These are phyloP conservation scores for Papilio demoleus DNA, from an alignment of 2,888 invertebrate species.

Conservation along the genomic window DNA sequence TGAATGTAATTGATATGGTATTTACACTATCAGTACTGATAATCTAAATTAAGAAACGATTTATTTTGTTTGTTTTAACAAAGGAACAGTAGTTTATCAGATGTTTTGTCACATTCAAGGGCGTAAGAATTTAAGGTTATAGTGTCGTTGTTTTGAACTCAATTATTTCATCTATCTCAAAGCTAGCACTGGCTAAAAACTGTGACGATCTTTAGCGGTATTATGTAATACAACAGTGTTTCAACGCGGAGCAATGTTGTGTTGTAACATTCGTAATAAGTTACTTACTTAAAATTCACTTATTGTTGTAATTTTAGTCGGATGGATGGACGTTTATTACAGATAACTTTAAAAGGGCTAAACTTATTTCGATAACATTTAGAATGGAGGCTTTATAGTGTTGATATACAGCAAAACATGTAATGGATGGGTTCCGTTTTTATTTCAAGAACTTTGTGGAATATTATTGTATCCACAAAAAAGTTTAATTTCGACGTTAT, in stretches of 20 bases:
- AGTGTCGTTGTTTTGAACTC: neutral
- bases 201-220: neutral
- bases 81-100: conserved; percentile 19
- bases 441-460: too few species aligned
- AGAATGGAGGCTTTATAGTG: neutral
- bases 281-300: too few species aligned
- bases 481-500: too few species aligned
- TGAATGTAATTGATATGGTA: conserved; percentile 9
- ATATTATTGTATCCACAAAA: too few species aligned
- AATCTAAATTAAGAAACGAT: conserved; percentile 9
- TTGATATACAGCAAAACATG: too few species aligned
- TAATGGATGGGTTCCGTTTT: too few species aligned
- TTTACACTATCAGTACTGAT: conserved; percentile 26
- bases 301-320: too few species aligned
- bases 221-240: neutral
- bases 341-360: too few species aligned
- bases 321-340: too few species aligned
- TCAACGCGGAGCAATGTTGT: neutral
- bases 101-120: conserved; percentile 13
- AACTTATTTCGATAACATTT: neutral
- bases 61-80: conserved; percentile 12
- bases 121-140: neutral
- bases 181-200: too few species aligned
- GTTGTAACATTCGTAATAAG: neutral
- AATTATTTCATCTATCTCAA: too few species aligned